phyloP scores from a whole-genome alignment of 1,140 invertebrate species.

The Drosophila yakuba region DNA sequence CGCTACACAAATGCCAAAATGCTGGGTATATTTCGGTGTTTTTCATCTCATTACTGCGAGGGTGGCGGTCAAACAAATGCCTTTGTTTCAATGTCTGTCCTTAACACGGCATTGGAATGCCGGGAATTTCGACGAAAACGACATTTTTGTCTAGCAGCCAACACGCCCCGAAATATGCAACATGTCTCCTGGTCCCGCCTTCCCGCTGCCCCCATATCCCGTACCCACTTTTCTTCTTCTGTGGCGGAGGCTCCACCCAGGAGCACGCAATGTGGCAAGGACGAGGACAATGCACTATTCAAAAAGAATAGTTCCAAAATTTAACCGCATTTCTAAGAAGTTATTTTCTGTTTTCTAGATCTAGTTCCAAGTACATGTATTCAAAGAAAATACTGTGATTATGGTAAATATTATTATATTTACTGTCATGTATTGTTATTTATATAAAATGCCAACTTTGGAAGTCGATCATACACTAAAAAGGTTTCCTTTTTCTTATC shows the following conservation, averaged over 20 bases:
- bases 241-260: conserved; percentile 43
- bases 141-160: conserved; percentile 63
- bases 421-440: no score
- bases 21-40: conserved; percentile 30
- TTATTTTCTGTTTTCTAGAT: no score
- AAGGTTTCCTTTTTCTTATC: no score
- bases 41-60: conserved; percentile 48
- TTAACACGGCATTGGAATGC: conserved; percentile 66
- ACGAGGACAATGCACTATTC: conserved; percentile 21
- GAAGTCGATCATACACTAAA: no score
- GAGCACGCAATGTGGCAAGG: conserved; percentile 47
- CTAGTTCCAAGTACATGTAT: no score
- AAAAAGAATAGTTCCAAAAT: background rate
- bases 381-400: no score
- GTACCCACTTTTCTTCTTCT: conserved; percentile 7
- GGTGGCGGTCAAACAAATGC: conserved; percentile 30
- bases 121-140: conserved; percentile 42
- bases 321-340: no score
- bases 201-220: background rate
- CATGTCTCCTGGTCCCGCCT: conserved; percentile 31
- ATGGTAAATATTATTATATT: no score
- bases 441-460: no score
- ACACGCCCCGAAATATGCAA: conserved; percentile 65
- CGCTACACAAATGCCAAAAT: background rate
- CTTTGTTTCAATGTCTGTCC: conserved; percentile 50